Percentiles rank a stretch among this genome's conserved stretches.
phyloP scores from a whole-genome alignment of 2,797 vertebrate genomes.

The Holocentrus rufus region DNA sequence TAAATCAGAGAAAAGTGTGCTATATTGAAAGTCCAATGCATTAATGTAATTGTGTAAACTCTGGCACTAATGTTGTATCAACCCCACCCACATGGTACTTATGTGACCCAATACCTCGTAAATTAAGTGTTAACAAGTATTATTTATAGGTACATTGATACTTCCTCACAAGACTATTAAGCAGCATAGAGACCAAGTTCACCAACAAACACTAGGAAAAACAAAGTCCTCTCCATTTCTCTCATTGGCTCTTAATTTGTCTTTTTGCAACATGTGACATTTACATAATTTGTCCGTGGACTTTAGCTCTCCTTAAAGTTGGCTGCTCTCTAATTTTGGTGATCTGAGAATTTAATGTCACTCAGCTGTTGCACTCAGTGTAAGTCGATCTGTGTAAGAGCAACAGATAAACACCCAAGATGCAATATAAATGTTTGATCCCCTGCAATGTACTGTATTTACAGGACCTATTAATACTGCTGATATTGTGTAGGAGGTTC shows the following conservation, averaged over 20 bases:
- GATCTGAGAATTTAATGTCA: too few species aligned
- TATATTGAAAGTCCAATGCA: constrained; percentile 7
- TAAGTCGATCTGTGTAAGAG: too few species aligned
- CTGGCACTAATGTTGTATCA: constrained; percentile 25
- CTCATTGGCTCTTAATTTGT: not conserved
- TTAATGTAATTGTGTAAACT: constrained; percentile 35
- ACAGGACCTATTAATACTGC: too few species aligned
- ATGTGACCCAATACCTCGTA: constrained; percentile 29
- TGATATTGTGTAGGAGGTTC: too few species aligned
- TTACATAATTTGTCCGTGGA: too few species aligned
- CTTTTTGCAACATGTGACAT: not conserved
- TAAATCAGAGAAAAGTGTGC: not conserved
- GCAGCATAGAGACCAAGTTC: not conserved
- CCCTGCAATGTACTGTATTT: too few species aligned
- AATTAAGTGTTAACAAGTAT: constrained; percentile 27
- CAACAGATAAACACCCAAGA: too few species aligned
- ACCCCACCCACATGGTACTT: constrained; percentile 58
- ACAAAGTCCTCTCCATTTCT: not conserved
- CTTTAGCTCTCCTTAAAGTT: too few species aligned
- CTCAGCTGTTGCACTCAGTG: too few species aligned
- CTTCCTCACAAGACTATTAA: not conserved
- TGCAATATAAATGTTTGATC: too few species aligned
- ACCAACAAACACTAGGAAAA: not conserved
- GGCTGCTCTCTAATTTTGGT: too few species aligned
- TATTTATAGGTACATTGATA: not conserved